Conservation (phyloP, 2,888 invertebrate genomes). For the Lomographa bimaculata region DNA sequence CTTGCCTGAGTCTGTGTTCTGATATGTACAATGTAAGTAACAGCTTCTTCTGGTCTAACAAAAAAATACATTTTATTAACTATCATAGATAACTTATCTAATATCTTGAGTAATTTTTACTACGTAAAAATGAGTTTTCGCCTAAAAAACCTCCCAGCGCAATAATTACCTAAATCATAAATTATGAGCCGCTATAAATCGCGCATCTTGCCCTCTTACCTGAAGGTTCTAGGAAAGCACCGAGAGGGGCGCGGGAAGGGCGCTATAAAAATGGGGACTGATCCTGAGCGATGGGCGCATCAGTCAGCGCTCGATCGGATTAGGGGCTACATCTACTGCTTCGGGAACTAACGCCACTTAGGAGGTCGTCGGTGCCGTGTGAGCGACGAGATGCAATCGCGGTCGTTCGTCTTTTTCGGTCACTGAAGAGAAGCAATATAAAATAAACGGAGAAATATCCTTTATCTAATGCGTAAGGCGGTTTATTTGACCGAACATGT, state of each 20-base stretch:
- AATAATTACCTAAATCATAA: conserved; percentile 15
- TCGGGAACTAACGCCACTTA: conserved; percentile 16
- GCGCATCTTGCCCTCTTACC: conserved; percentile 6
- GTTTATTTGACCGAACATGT: no score
- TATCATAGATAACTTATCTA: no score
- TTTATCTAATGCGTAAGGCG: no score
- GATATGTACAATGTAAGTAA: no score
- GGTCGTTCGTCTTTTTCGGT: conserved; percentile 5
- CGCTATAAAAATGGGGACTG: conserved; percentile 24
- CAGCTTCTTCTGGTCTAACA: no score
- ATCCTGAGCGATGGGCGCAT: conserved; percentile 35
- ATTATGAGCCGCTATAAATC: conserved; percentile 13
- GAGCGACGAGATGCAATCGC: conserved; percentile 7
- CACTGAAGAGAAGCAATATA: no score
- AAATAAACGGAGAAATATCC: no score
- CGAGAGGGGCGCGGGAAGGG: background rate
- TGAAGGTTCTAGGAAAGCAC: conserved; percentile 2
- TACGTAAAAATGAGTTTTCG: background rate
- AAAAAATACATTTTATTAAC: no score
- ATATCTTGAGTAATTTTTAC: no score
- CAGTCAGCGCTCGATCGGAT: conserved; percentile 28
- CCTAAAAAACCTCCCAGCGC: no score
- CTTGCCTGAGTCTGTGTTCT: no score
- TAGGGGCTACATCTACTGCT: no score
- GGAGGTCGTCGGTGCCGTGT: conserved; percentile 3